Conservation (phyloP, 2,113 vertebrate genomes). For the Rhodinocichla rosea region DNA sequence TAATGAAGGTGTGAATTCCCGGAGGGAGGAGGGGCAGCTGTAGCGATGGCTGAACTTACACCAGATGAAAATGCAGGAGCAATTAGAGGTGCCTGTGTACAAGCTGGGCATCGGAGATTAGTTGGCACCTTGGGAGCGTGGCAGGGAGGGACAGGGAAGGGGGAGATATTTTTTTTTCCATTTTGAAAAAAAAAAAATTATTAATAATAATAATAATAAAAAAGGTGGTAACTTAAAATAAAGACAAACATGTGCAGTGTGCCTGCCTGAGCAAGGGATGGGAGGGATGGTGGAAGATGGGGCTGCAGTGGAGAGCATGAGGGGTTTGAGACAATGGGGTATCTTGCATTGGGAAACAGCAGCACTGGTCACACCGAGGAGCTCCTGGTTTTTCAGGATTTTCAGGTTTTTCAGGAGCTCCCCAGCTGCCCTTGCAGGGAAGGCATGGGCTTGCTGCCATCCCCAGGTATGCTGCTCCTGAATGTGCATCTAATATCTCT, state of each 20-base stretch:
- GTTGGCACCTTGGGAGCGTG: conserved; percentile 85
- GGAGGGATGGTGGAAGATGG: not conserved
- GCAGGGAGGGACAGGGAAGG: conserved; percentile 70
- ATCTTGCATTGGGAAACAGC: fast-evolving
- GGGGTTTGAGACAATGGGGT: not conserved
- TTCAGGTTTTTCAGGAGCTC: not conserved
- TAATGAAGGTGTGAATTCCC: conserved; percentile 98
- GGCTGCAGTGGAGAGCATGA: not conserved
- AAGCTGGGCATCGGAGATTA: conserved; percentile 85
- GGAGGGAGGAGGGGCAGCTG: conserved; percentile 82
- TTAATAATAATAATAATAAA: not conserved
- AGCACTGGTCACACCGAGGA: fast-evolving
- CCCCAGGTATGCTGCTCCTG: not conserved
- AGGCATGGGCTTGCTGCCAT: fast-evolving
- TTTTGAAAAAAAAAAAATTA: conserved; percentile 25
- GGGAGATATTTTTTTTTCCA: not conserved
- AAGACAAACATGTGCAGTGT: not conserved
- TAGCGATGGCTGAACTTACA: conserved; percentile 88
- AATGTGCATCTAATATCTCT: not conserved
- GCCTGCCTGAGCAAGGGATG: not conserved
- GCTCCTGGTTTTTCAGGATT: not conserved
- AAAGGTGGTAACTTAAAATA: conserved; percentile 35
- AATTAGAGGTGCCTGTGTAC: conserved; percentile 87
- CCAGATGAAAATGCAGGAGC: conserved; percentile 87
- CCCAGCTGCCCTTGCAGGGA: not conserved